These are phyloP conservation scores for Goniozus legneri DNA, from an alignment of 1,140 invertebrate species.

Conservation along the genomic window DNA sequence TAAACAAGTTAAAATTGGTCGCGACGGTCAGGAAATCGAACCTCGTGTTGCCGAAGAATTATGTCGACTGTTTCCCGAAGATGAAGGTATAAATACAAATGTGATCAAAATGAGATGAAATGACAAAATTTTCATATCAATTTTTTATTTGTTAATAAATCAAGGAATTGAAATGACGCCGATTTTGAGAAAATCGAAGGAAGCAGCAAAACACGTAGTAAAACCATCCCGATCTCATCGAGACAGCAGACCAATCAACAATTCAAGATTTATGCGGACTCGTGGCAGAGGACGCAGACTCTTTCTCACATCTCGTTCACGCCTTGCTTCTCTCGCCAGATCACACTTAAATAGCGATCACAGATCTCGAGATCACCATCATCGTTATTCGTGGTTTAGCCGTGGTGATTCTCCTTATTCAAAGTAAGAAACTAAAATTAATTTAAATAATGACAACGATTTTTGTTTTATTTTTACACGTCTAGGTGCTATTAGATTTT, in stretches of 20 bases:
- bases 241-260: conserved; percentile 55
- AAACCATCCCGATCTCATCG: conserved; percentile 54
- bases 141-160: conserved; percentile 3
- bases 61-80: conserved; percentile 90
- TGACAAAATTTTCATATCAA: neutral
- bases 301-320: conserved; percentile 50
- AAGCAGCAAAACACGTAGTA: conserved; percentile 64
- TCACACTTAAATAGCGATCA: conserved; percentile 42
- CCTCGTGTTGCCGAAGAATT: conserved; percentile 91
- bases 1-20: conserved; percentile 96
- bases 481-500: no score
- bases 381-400: conserved; percentile 44
- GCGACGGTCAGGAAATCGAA: conserved; percentile 98
- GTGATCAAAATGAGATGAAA: neutral
- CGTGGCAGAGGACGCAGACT: conserved; percentile 52
- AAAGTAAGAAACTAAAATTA: conserved; percentile 29
- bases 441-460: no score
- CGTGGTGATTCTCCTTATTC: conserved; percentile 45
- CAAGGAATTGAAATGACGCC: conserved; percentile 81
- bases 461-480: no score
- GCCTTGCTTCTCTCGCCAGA: conserved; percentile 48
- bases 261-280: conserved; percentile 51
- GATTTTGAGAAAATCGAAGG: conserved; percentile 85
- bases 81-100: conserved; percentile 62
- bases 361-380: conserved; percentile 39